Evolutionary conservation across 2,113 vertebrate genomes (phyloP).

Genomic region (Saguinus imperator): DNA sequence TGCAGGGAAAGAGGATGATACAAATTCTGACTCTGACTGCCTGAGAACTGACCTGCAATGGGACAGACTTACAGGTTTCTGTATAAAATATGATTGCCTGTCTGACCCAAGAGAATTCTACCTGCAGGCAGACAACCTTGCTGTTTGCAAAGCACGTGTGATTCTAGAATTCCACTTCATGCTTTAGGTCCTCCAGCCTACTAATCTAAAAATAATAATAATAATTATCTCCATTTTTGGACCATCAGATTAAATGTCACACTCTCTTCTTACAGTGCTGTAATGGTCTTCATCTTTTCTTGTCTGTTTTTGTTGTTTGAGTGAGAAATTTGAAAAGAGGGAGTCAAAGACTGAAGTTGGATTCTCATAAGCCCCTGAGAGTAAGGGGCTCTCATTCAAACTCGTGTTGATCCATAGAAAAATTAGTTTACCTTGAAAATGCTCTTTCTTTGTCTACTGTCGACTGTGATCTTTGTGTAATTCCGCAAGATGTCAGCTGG

Average conservation of each 20-base stretch:
- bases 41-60: background rate
- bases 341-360: background rate
- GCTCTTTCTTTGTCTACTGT: too few relatives aligned
- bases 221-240: background rate
- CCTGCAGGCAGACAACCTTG: background rate
- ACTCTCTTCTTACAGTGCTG: background rate
- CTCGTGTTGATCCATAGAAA: background rate
- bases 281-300: background rate
- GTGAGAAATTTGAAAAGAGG: background rate
- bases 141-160: background rate
- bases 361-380: background rate
- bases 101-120: background rate
- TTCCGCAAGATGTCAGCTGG: background rate
- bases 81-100: background rate
- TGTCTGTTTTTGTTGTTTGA: background rate
- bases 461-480: background rate
- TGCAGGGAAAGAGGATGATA: rapidly evolving
- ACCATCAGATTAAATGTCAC: background rate
- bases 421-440: background rate
- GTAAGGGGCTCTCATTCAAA: background rate
- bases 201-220: background rate
- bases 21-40: rapidly evolving
- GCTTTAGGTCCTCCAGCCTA: background rate
- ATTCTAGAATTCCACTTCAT: background rate
- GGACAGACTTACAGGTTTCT: background rate